A percentile compares a stretch with the other conserved stretches of the same genome.
Evolutionary conservation across 2,797 vertebrate genomes (phyloP).

Genomic region (Enteromius paludinosus): DNA sequence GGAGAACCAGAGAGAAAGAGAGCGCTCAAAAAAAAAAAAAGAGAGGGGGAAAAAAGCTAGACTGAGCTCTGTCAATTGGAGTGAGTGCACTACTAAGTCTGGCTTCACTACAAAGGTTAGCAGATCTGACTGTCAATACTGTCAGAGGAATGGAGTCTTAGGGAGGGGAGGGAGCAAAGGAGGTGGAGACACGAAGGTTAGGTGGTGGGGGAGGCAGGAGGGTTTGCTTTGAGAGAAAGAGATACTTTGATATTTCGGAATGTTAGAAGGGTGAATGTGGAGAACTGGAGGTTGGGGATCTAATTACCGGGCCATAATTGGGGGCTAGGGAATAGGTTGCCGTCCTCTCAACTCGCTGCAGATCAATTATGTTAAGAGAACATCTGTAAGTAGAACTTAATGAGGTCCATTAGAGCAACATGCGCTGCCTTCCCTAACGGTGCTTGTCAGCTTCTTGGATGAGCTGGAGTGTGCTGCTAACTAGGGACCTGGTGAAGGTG

Average conservation of each 20-base stretch:
- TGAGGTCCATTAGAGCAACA: constrained; percentile 99
- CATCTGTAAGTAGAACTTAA: constrained; percentile 99
- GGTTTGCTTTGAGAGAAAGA: constrained; percentile 96
- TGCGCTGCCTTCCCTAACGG: constrained; percentile 98
- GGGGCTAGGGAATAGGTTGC: constrained; percentile 99
- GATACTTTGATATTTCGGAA: constrained; percentile 99
- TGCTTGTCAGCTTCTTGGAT: constrained; percentile 99
- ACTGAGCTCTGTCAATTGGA: constrained; percentile 91
- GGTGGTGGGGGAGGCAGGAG: constrained; percentile 71
- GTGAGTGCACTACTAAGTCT: constrained; percentile 94
- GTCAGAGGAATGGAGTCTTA: constrained; percentile 87
- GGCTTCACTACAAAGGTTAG: constrained; percentile 99
- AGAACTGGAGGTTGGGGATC: constrained; percentile 99
- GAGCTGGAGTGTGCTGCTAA: constrained; percentile 97
- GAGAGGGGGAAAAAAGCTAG: constrained; percentile 66
- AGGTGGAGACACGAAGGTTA: constrained; percentile 57
- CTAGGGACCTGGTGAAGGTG: constrained; percentile 95
- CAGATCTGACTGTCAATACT: constrained; percentile 99
- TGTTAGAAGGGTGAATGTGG: constrained; percentile 99
- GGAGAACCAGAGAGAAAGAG: constrained; percentile 42
- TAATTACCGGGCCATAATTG: constrained; percentile 99
- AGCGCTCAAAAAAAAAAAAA: constrained; percentile 46
- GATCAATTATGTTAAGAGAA: constrained; percentile 99
- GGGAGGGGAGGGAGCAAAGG: constrained; percentile 65
- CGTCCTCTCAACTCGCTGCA: constrained; percentile 99